A percentile compares a stretch with the other conserved stretches of the same genome.
Evolutionary conservation across 35 echinoderm and acorn worm species (phyloP).

Genomic region (Hemicentrotus pulcherrimus): DNA sequence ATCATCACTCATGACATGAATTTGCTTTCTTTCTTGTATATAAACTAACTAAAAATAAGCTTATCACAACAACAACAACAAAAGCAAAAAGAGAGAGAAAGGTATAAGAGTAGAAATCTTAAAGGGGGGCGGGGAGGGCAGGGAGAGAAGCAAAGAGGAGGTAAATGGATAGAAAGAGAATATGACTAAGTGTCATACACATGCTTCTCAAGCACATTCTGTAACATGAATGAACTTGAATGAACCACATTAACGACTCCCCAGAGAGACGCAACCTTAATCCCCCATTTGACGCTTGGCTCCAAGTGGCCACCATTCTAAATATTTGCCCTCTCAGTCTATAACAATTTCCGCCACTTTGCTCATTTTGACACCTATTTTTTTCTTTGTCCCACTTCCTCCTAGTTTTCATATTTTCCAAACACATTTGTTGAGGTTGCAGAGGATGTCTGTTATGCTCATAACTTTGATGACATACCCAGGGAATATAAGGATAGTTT

Average conservation of each 20-base stretch:
- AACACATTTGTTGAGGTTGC: not conserved
- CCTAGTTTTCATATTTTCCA: not conserved
- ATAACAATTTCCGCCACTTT: not conserved
- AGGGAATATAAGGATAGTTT: not conserved
- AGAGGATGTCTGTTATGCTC: not conserved
- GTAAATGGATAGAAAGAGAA: not conserved
- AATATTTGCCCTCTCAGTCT: not conserved
- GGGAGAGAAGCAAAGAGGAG: not conserved
- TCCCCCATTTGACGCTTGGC: not conserved
- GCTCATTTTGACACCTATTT: not conserved
- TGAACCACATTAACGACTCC: not conserved
- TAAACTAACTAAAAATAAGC: not conserved
- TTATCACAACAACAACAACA: not conserved
- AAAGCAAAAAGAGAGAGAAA: not conserved
- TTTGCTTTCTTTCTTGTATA: not conserved
- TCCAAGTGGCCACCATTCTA: not conserved
- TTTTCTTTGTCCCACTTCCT: not conserved
- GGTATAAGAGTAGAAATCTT: not conserved
- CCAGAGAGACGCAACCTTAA: not conserved
- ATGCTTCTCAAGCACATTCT: not conserved
- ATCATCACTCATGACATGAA: not conserved
- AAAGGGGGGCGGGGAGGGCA: not conserved
- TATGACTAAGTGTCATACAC: constrained; percentile 6
- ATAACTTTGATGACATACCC: not conserved
- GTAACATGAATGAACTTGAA: constrained; percentile 7